Percentiles rank a stretch among this genome's conserved stretches.
Evolutionary conservation across 1,140 invertebrate species (phyloP).

Genomic region (Drosophila hydei): DNA sequence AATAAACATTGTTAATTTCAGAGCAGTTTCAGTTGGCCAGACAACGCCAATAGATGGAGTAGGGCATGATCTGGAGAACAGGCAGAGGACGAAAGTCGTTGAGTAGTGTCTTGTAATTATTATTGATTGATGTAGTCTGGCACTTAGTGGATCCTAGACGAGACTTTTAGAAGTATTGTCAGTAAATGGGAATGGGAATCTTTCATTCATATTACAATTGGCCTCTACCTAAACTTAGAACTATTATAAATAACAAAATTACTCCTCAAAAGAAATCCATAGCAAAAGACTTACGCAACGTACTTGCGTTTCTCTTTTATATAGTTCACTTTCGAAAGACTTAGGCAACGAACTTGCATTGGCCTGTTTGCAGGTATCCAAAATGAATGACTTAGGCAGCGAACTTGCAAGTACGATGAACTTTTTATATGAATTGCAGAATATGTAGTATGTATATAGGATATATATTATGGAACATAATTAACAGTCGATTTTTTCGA

Average conservation of each 20-base stretch:
- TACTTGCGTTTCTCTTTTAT: too few relatives aligned
- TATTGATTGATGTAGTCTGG: too few relatives aligned
- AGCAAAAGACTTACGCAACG: constrained; percentile 47
- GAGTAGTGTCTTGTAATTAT: too few relatives aligned
- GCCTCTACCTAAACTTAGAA: too few relatives aligned
- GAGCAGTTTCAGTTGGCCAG: constrained; percentile 22
- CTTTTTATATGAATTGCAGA: background rate
- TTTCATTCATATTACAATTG: too few relatives aligned
- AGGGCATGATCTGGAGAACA: background rate
- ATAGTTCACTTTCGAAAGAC: background rate
- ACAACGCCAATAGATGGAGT: background rate
- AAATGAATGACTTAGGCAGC: background rate
- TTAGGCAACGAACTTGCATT: background rate
- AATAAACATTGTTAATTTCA: constrained; percentile 63
- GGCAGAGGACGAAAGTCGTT: background rate
- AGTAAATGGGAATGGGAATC: too few relatives aligned
- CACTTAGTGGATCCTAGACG: too few relatives aligned
- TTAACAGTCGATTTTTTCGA: too few relatives aligned
- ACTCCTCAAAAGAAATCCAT: background rate
- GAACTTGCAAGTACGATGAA: background rate
- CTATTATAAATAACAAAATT: too few relatives aligned
- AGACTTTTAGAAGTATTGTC: too few relatives aligned
- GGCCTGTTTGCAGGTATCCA: background rate
- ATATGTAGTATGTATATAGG: too few relatives aligned
- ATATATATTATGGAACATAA: too few relatives aligned